Conservation (phyloP, 64 coral and sea anemone species). For the Porites lutea region DNA sequence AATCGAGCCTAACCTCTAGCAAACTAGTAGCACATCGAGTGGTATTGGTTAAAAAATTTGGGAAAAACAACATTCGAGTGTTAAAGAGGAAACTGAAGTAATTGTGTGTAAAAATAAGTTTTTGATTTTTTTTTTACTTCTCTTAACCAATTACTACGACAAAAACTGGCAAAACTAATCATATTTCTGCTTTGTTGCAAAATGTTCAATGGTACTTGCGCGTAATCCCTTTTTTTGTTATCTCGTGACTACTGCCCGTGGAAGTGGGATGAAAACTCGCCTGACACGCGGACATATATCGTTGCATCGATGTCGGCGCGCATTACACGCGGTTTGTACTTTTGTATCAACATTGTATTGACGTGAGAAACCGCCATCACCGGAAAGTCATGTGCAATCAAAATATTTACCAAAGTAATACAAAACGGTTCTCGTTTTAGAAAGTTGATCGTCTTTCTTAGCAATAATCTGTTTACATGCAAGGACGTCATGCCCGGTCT, state of each 20-base stretch:
- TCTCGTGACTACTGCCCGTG: neutral
- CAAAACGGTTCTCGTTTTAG: neutral
- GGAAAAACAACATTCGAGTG: no score
- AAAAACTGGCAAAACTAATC: no score
- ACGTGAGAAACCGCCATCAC: neutral
- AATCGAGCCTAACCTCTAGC: no score
- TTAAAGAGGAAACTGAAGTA: no score
- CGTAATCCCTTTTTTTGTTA: neutral
- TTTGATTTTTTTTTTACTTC: no score
- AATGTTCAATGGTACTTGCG: neutral
- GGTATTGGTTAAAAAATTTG: no score
- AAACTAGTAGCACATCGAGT: no score
- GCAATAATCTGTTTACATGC: slow-evolving; percentile 13
- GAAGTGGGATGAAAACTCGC: neutral
- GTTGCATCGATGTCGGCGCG: neutral
- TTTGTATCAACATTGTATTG: neutral
- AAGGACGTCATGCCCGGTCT: no score
- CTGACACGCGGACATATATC: neutral
- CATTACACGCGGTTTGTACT: neutral
- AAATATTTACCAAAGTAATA: neutral
- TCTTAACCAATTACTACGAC: no score
- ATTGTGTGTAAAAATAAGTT: no score
- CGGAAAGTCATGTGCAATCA: neutral
- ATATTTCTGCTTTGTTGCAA: no score
- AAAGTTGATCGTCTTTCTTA: neutral